Percentiles rank a stretch among this genome's conserved stretches.
phyloP scores from a whole-genome alignment of 1,140 invertebrate genomes.

The Cherax destructor region DNA sequence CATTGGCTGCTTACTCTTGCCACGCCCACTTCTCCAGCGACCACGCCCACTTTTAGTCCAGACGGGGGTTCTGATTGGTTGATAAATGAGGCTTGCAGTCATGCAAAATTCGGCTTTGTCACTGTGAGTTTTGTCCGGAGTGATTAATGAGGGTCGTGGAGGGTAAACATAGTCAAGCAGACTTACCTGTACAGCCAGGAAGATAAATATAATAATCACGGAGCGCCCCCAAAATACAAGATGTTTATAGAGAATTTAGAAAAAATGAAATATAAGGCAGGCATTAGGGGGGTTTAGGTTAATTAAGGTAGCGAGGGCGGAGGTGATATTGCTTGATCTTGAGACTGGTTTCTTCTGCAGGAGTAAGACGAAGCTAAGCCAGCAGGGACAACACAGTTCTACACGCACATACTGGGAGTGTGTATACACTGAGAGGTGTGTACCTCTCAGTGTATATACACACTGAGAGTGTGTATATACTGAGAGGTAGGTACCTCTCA shows the following conservation, averaged over 20 bases:
- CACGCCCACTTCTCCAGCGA: conserved; percentile 35
- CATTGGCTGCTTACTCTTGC: conserved; percentile 39
- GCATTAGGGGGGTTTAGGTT: neutral
- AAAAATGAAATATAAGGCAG: neutral
- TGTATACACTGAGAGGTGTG: no score
- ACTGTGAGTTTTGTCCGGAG: conserved; percentile 43
- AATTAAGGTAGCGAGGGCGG: neutral
- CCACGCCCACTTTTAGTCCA: conserved; percentile 35
- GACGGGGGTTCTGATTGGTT: conserved; percentile 32
- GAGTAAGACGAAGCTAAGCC: no score
- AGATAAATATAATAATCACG: conserved; percentile 9
- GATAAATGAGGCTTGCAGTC: conserved; percentile 35
- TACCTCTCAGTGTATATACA: neutral
- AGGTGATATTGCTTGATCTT: no score
- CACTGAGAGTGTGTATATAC: neutral
- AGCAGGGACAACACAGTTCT: neutral
- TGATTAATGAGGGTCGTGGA: conserved; percentile 38
- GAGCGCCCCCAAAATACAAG: neutral
- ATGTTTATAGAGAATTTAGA: neutral
- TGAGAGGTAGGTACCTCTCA: no score
- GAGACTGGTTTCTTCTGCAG: no score
- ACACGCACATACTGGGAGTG: neutral
- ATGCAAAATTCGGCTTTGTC: conserved; percentile 56
- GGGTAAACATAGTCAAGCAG: conserved; percentile 17
- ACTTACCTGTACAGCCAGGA: neutral